phyloP scores from a whole-genome alignment of 2,888 invertebrate genomes.

The Caradrina kadenii region DNA sequence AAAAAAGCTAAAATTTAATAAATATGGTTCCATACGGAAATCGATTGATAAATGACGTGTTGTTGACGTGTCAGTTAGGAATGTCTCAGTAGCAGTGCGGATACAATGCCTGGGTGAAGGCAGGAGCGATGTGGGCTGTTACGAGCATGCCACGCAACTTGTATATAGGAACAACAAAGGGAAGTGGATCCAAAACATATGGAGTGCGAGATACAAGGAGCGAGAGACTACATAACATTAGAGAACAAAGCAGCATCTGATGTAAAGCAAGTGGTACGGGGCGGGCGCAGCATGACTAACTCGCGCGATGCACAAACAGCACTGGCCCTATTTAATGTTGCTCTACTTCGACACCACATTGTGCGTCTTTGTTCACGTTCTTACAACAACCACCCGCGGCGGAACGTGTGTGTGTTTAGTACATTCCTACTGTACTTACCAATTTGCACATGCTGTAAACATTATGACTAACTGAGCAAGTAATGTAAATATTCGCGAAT shows the following conservation, averaged over 20 bases:
- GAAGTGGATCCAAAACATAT: no score
- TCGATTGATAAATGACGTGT: no score
- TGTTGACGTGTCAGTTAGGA: no score
- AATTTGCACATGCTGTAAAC: slow-evolving; percentile 9
- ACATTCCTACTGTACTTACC: slow-evolving; percentile 19
- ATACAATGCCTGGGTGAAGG: no score
- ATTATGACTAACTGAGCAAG: slow-evolving; percentile 18
- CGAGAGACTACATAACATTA: not conserved
- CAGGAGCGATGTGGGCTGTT: no score
- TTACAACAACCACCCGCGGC: not conserved
- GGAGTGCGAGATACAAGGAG: no score
- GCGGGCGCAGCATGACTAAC: slow-evolving; percentile 4
- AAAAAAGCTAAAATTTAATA: no score
- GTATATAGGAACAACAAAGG: no score
- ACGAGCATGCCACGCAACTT: no score
- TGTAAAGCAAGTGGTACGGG: not conserved
- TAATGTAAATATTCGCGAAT: not conserved
- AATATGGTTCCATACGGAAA: no score
- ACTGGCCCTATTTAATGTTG: not conserved
- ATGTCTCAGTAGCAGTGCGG: no score
- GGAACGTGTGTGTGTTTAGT: not conserved
- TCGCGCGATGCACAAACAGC: slow-evolving; percentile 12
- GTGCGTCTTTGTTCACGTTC: slow-evolving; percentile 3
- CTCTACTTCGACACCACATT: not conserved
- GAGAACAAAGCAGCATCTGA: slow-evolving; percentile 2